These are phyloP conservation scores for Uloborus diversus DNA, from an alignment of 1,140 invertebrate species.

Conservation along the genomic window DNA sequence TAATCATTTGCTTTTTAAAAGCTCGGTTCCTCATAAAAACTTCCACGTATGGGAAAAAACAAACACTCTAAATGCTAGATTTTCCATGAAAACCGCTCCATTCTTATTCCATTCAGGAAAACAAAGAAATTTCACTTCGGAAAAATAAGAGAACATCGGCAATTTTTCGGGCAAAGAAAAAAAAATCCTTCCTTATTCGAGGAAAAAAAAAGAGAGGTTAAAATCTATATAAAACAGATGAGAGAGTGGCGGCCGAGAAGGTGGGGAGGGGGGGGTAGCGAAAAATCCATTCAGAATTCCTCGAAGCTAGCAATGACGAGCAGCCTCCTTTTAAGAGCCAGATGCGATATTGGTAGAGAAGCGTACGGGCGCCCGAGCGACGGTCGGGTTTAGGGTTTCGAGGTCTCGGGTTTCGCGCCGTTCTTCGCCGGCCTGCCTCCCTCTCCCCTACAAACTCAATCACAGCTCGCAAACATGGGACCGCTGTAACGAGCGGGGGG, in stretches of 20 bases:
- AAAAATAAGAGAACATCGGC: neutral
- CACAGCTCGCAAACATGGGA: slow-evolving; percentile 50
- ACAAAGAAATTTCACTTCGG: neutral
- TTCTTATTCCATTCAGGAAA: too few species aligned
- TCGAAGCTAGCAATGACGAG: neutral
- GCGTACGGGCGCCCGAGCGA: slow-evolving; percentile 28
- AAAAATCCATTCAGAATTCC: slow-evolving; percentile 28
- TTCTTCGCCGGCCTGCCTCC: slow-evolving; percentile 28
- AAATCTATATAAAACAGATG: neutral
- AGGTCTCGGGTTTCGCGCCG: slow-evolving; percentile 36
- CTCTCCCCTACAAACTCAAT: slow-evolving; percentile 57
- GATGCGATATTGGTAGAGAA: slow-evolving; percentile 14
- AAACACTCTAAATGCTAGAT: too few species aligned
- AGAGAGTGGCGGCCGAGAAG: neutral
- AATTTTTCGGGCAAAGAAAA: neutral
- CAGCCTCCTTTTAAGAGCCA: slow-evolving; percentile 31
- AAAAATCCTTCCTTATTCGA: neutral
- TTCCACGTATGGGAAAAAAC: too few species aligned
- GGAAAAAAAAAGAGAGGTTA: too few species aligned
- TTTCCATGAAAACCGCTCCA: too few species aligned
- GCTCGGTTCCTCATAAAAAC: too few species aligned
- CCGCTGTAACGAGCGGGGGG: slow-evolving; percentile 33
- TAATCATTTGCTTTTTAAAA: too few species aligned
- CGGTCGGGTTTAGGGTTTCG: slow-evolving; percentile 46
- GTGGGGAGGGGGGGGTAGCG: neutral